A percentile compares a stretch with the other conserved stretches of the same genome.
Evolutionary conservation across 1,140 invertebrate species (phyloP).

Genomic region (Drosophila biarmipes): DNA sequence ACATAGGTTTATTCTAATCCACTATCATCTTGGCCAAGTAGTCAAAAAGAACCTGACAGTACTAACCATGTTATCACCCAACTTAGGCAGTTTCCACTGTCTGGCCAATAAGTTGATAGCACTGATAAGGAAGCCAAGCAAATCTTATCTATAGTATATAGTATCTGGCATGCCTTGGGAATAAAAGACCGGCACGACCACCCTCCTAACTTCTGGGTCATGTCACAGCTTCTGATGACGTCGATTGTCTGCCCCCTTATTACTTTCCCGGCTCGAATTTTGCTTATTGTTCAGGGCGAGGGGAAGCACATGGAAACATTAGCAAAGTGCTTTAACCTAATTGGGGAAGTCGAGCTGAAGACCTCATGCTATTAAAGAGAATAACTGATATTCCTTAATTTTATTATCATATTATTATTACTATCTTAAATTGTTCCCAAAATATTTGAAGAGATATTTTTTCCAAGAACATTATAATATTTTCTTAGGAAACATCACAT

Average conservation of each 20-base stretch:
- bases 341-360: slow-evolving; percentile 20
- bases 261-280: slow-evolving; percentile 23
- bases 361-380: not conserved
- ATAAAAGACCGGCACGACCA: slow-evolving; percentile 16
- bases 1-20: not conserved
- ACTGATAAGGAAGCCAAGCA: slow-evolving; percentile 32
- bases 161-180: not conserved
- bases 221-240: slow-evolving; percentile 30
- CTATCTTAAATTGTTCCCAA: not conserved
- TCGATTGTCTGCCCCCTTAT: slow-evolving; percentile 35
- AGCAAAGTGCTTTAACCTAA: slow-evolving; percentile 33
- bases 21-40: not conserved
- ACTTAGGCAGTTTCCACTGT: slow-evolving; percentile 43
- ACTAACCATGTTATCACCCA: slow-evolving; percentile 8
- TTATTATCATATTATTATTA: not conserved
- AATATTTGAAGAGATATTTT: not conserved
- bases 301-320: slow-evolving; percentile 21
- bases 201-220: slow-evolving; percentile 23
- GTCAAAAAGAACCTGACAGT: not conserved
- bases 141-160: slow-evolving; percentile 22
- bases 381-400: not conserved
- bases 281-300: slow-evolving; percentile 1
- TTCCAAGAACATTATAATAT: not conserved
- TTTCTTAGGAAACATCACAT: no score
- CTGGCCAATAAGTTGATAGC: slow-evolving; percentile 21